Base-by-base conservation (phyloP, 2,113 vertebrate species). In the Phoenicopterus ruber region DNA sequence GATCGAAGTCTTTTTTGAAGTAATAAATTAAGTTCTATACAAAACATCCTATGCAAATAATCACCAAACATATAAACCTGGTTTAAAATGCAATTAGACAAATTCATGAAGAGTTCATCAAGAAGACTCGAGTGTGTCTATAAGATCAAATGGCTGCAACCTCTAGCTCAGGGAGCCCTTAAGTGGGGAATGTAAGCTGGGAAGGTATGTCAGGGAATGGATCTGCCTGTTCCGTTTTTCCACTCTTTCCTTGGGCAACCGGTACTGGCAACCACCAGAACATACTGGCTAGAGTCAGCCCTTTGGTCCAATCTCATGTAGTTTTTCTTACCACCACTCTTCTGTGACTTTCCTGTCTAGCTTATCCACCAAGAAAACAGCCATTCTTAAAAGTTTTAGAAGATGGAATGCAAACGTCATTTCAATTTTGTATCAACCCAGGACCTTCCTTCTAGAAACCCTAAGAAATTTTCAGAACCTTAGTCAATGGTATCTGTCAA, bases 401-500 rank as follows among this genome's bases (percentile, higher is more conserved):
- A 36, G 46, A 67, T 6, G 19, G 28, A 82, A 65, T 8, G 24
- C 13, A 40, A 82, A 78, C 19, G n/a, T 81, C 20, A 74, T 54
- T 84, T 83, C 36, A 31, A 16, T 31, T 86, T 40, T 8, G 2
- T 44, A 62, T 28, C 57, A 82, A 74, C 38, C 52, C 70, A 21
- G 3, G 13, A 78, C 15, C 17, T 52, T 65, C 57, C 49, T 76
- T 82, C 70, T 7, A 69, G 61, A 72, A 58, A 25, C 21, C 29
- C 21, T 4, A 15, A 49, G 54, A 55, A 40, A 36, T 16, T 10
- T 31, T 57, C 84, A 65, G 67, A 86, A 36, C 25, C 11, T 73
- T 7, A 3, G 4, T 1, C 13, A 4, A 40, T 3, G 8, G 28
- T 7, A 54, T 11, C 31, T 21, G 10, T 4, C 24, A 49, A 52